Conservation (phyloP, 1,140 invertebrate species). For the Hermetia illucens region DNA sequence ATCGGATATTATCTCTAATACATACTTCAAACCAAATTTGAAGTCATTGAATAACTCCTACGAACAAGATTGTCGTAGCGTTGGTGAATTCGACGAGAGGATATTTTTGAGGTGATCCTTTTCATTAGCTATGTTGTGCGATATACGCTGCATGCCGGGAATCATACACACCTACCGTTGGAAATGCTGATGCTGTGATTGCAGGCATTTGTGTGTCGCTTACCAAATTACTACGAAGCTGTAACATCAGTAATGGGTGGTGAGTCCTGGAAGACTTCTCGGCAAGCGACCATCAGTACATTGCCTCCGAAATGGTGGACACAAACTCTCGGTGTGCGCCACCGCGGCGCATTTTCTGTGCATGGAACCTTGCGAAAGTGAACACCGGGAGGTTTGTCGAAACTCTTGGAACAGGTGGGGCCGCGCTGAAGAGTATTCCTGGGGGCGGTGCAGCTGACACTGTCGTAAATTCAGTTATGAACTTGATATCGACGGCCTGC, state of each 20-base stretch:
- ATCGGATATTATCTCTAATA: slow-evolving; percentile 53
- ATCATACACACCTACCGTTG: slow-evolving; percentile 66
- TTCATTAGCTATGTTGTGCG: slow-evolving; percentile 92
- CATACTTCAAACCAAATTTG: slow-evolving; percentile 63
- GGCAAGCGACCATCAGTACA: too few relatives aligned
- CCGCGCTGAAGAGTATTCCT: too few relatives aligned
- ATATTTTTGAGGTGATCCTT: slow-evolving; percentile 55
- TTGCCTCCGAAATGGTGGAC: too few relatives aligned
- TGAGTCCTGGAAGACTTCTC: too few relatives aligned
- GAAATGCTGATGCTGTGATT: slow-evolving; percentile 46
- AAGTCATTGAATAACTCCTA: slow-evolving; percentile 79
- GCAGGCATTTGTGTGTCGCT: slow-evolving; percentile 88
- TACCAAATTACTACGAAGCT: slow-evolving; percentile 71
- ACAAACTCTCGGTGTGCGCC: too few relatives aligned
- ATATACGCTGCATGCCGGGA: slow-evolving; percentile 81
- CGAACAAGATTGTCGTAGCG: slow-evolving; percentile 79
- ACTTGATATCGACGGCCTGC: too few relatives aligned
- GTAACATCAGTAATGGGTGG: slow-evolving; percentile 86
- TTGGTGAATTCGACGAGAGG: slow-evolving; percentile 92
- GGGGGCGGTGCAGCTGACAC: too few relatives aligned
- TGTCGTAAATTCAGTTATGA: too few relatives aligned
- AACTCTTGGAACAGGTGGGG: too few relatives aligned
- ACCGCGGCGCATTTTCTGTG: too few relatives aligned
- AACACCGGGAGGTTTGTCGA: too few relatives aligned
- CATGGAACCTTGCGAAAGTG: too few relatives aligned